Base-by-base conservation (phyloP, 2,113 vertebrate genomes). In the Megaleporinus macrocephalus region DNA sequence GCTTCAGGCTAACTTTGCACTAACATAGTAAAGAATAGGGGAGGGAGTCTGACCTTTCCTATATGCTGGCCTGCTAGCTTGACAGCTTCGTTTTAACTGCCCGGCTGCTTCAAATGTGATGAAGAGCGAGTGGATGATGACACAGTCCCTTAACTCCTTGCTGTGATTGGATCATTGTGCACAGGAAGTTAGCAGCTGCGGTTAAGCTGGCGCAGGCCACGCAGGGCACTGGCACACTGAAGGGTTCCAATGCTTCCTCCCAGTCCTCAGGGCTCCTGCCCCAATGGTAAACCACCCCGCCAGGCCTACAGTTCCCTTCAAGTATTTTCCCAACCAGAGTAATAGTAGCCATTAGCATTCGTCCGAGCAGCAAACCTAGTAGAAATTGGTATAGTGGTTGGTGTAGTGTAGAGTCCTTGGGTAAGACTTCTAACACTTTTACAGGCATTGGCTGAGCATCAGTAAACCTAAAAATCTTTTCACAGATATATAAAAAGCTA, bases 151-250 rank as follows among this genome's bases (percentile, higher is more conserved):
- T 93, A 91, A 94, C 83, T 84, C 85, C 86, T 59, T 93, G 86
- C 87, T 94, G 89, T 94, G 88, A 92, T 95, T 94, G 94, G 93
- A 88, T 91, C 86, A 63, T 82, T 89, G 82, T 93, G 92, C 89
- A 92, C 95, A 99, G 98, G 94, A 99, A 99, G 95, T 95, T 98
- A 92, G 97, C 97, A 86, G 97, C 98, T 88, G 97, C 96, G 6
- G 94, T 96, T 92, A 99, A 99, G 90, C 96, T 99, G 93, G 97
- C 96, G 80, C 98, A 99, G 90, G 95, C 96, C 86, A 96, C 96
- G 26, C 97, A 98, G 88, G 95, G 96, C 92, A 99, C 97, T 86
- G 97, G 98, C 87, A 98, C 96, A 70, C 94, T 98, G 81, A 99
- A 99, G 94, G 97, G 93, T 33, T 96, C 97, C 0, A 97, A 95